Evolutionary conservation across 2,797 vertebrate genomes (phyloP), one percentile per base, ranked within the genome.

Genomic region (Perodicticus potto): DNA sequence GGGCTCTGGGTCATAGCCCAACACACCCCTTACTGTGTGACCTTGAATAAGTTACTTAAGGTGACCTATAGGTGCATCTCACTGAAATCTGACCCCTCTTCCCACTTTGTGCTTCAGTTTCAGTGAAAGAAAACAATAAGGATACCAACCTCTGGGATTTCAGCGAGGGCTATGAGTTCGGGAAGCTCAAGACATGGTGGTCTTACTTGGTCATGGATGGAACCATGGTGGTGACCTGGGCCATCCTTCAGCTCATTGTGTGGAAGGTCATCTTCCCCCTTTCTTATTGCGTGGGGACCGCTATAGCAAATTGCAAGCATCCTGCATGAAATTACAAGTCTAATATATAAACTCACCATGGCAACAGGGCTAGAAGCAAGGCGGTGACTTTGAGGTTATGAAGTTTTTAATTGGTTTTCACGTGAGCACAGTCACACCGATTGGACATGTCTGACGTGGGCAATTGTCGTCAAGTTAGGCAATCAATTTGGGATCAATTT

Each of bases 151-250:
- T n/a, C n/a, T n/a, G n/a, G 53, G 76, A 37, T 37, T 11, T n/a
- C 9, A 3, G 4, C 5, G 53, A 3, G 12, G 20, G n/a, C 8
- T 2, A 5, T 1, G 1, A 1, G 13, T 11, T 2, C 69, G 2
- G 74, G 73, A 53, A 20, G 22, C 59, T 5, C 14, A 65, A 40
- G 59, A 1, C 25, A 5, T 0, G 7, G 9, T 2, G 9, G 5
- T 95, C 49, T 34, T 16, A 7, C 40, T 55, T 59, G 29, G 4
- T 4, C 6, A 0, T n/a, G 34, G 14, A 23, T 40, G 57, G 10
- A 57, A 5, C 72, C 27, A 1, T 43, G 9, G 55, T 3, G 83
- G 16, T 20, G 32, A 29, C 4, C 65, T 16, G 37, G 10, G 27
- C 37, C 29, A 37, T 5, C 43, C 87, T 81, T 14, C 8, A 0